phyloP scores from a whole-genome alignment of 2,113 vertebrate species.

The Coracopsis vasa region DNA sequence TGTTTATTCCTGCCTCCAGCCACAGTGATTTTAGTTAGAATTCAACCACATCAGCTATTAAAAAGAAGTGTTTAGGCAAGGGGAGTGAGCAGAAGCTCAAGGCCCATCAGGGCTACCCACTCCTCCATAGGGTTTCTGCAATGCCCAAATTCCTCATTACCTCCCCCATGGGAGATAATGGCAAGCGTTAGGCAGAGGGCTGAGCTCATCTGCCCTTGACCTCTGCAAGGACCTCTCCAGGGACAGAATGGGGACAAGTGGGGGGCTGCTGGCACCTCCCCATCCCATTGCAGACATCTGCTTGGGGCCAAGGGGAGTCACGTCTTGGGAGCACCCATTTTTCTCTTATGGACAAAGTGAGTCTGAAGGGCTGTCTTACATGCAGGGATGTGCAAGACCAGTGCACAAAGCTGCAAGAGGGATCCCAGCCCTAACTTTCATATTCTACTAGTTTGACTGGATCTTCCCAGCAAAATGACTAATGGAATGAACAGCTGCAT shows the following conservation, averaged over 20 bases:
- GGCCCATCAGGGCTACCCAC: not conserved
- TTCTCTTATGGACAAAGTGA: not conserved
- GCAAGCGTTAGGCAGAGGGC: not conserved
- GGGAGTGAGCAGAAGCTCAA: not conserved
- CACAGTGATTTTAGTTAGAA: not conserved
- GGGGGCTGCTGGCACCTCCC: not conserved
- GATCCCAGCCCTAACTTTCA: not conserved
- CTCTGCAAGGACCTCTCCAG: not conserved
- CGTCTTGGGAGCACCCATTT: accelerated
- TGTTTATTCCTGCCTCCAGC: not conserved
- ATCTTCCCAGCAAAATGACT: not conserved
- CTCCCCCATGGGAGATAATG: not conserved
- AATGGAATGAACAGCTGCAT: not conserved
- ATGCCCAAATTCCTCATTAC: not conserved
- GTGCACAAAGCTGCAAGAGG: not conserved
- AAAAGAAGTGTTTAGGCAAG: not conserved
- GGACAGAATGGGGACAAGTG: not conserved
- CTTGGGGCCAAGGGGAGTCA: not conserved
- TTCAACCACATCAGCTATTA: not conserved
- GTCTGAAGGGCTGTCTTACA: not conserved
- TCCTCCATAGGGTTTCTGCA: not conserved
- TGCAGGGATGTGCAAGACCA: not conserved
- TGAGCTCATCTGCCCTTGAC: accelerated
- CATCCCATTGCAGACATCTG: not conserved
- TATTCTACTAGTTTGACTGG: not conserved